Evolutionary conservation across 2,113 vertebrate genomes (phyloP).

Genomic region (Stercorarius parasiticus): DNA sequence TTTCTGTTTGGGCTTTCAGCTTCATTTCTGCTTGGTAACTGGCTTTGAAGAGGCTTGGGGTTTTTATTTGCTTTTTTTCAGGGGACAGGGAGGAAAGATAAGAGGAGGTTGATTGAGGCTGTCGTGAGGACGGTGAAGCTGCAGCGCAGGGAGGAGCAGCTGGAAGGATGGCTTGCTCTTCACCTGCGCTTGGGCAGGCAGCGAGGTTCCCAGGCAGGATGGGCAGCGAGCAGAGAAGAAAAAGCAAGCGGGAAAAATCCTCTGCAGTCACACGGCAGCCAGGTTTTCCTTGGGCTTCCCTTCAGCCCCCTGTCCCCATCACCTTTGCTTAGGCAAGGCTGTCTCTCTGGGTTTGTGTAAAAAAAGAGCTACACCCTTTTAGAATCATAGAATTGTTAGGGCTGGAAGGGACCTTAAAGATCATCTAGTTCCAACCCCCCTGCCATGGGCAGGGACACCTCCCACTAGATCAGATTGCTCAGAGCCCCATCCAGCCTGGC

Average conservation of each 20-base stretch:
- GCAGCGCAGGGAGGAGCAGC: fast-evolving
- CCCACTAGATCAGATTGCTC: too few species aligned
- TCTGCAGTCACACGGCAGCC: background rate
- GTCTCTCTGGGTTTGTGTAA: background rate
- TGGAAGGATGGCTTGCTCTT: background rate
- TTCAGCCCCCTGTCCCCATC: background rate
- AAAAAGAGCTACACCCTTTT: background rate
- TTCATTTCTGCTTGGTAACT: background rate
- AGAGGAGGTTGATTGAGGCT: background rate
- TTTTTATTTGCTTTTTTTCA: background rate
- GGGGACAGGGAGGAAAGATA: background rate
- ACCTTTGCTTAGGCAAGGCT: background rate
- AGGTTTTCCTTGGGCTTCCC: background rate
- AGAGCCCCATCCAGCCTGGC: too few species aligned
- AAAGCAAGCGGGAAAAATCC: background rate
- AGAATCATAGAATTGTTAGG: too few species aligned
- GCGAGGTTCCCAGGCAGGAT: background rate
- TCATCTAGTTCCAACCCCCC: too few species aligned
- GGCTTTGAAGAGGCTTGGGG: background rate
- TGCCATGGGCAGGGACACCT: too few species aligned
- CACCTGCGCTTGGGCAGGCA: background rate
- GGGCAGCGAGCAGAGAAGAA: background rate
- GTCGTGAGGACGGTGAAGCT: fast-evolving
- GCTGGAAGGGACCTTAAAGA: too few species aligned
- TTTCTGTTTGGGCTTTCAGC: background rate